Percentiles rank a stretch among this genome's conserved stretches.
These are phyloP conservation scores for Bombus cullumanus DNA, from an alignment of 1,140 invertebrate genomes.

Conservation along the genomic window DNA sequence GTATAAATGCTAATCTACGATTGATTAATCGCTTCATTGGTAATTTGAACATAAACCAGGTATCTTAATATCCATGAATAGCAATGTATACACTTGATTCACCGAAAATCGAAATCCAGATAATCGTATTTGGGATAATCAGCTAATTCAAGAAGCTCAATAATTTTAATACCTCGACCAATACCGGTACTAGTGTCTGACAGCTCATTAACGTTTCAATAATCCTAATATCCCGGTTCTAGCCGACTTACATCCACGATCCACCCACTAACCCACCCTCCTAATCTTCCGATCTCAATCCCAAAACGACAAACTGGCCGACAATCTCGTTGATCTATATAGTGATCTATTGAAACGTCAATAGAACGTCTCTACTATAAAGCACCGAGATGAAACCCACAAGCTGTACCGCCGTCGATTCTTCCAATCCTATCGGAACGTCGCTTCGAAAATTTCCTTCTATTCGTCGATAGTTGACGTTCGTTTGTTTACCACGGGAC, in stretches of 20 bases:
- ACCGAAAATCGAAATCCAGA: neutral
- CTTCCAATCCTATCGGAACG: too few species aligned
- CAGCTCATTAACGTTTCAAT: constrained; percentile 18
- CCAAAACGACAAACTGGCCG: neutral
- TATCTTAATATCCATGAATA: too few species aligned
- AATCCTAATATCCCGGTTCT: neutral
- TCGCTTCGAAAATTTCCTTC: constrained; percentile 4
- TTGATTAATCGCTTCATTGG: too few species aligned
- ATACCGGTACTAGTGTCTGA: neutral
- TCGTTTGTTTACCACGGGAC: neutral
- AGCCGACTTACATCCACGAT: neutral
- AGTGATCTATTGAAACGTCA: constrained; percentile 29
- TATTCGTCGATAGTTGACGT: neutral
- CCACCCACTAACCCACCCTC: neutral
- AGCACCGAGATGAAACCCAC: neutral
- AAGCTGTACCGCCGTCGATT: neutral
- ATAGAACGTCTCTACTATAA: constrained; percentile 1
- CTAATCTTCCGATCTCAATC: neutral
- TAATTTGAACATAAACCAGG: too few species aligned
- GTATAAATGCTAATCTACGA: too few species aligned
- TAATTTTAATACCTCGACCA: neutral
- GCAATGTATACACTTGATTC: neutral
- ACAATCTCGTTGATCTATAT: constrained; percentile 3
- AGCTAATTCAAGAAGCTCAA: neutral
- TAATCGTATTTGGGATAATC: neutral